These are phyloP conservation scores for Metopolophium dirhodum DNA, from an alignment of 1,140 invertebrate species.

Conservation along the genomic window DNA sequence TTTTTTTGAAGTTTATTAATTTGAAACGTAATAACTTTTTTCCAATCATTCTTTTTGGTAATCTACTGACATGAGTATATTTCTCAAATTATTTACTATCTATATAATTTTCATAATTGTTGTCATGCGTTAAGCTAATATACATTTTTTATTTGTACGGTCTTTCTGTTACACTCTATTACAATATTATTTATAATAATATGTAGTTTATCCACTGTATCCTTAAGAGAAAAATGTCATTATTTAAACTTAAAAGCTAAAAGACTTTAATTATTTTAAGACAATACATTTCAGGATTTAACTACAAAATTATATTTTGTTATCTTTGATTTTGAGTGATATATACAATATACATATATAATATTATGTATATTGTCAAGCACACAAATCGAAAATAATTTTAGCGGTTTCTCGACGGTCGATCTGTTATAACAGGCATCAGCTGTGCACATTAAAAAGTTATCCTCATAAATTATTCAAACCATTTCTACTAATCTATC, in stretches of 20 bases:
- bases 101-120: too few species aligned
- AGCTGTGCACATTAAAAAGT: not conserved
- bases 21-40: too few species aligned
- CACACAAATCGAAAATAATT: not conserved
- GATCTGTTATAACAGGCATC: too few species aligned
- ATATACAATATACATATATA: not conserved
- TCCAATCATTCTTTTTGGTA: too few species aligned
- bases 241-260: not conserved
- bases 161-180: too few species aligned
- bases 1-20: too few species aligned
- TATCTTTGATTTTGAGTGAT: not conserved
- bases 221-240: not conserved
- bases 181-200: too few species aligned
- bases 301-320: not conserved
- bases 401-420: not conserved
- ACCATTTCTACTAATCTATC: not conserved
- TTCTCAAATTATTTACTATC: too few species aligned
- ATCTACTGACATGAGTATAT: too few species aligned
- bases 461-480: not conserved
- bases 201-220: too few species aligned
- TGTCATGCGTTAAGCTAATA: too few species aligned
- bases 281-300: not conserved
- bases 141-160: too few species aligned
- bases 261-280: not conserved
- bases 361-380: not conserved